Conservation (phyloP, 2,888 invertebrate species). For the Drosophila prostipennis region DNA sequence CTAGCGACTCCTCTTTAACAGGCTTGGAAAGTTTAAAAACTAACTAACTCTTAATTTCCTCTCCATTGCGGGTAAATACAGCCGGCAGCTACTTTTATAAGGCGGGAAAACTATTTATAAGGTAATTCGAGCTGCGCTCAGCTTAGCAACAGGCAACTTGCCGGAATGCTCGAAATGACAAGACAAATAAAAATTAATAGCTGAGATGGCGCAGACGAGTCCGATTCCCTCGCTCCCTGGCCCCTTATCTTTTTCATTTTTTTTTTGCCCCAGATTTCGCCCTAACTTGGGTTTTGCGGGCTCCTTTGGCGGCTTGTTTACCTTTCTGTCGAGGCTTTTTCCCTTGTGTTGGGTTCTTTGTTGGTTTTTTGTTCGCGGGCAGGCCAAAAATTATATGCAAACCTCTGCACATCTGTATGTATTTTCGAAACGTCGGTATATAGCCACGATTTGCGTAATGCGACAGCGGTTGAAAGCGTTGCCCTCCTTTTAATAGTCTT, state of each 20-base stretch:
- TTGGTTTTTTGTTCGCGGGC: slow-evolving; percentile 74
- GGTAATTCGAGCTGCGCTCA: slow-evolving; percentile 65
- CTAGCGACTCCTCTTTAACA: neutral
- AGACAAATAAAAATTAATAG: slow-evolving; percentile 77
- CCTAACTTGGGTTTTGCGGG: slow-evolving; percentile 28
- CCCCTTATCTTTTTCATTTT: neutral
- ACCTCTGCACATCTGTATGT: slow-evolving; percentile 29
- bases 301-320: slow-evolving; percentile 75
- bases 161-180: slow-evolving; percentile 74
- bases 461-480: slow-evolving; percentile 53
- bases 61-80: slow-evolving; percentile 57
- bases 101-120: slow-evolving; percentile 69
- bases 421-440: slow-evolving; percentile 32
- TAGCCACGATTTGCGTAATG: slow-evolving; percentile 61
- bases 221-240: slow-evolving; percentile 6
- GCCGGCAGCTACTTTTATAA: slow-evolving; percentile 50
- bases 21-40: neutral
- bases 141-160: slow-evolving; percentile 65
- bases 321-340: slow-evolving; percentile 62
- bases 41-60: slow-evolving; percentile 25
- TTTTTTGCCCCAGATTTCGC: slow-evolving; percentile 24
- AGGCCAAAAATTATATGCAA: slow-evolving; percentile 27
- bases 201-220: slow-evolving; percentile 40
- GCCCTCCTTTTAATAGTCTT: slow-evolving; percentile 65
- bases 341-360: slow-evolving; percentile 55